phyloP scores from a whole-genome alignment of 2,888 invertebrate genomes.

The Pomacea canaliculata region DNA sequence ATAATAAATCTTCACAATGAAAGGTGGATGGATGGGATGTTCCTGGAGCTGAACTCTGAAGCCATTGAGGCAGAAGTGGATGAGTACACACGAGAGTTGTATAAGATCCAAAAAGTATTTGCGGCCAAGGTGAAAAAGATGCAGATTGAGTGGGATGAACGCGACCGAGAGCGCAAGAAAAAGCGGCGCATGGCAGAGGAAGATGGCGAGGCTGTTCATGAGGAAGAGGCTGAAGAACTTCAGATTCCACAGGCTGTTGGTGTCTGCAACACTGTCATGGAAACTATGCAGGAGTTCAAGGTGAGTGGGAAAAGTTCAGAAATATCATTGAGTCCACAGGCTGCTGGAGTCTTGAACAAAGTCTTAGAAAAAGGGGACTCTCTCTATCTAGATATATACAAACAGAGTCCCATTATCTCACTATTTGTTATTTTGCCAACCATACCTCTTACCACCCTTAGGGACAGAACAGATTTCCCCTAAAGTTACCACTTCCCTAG shows the following conservation, averaged over 20 bases:
- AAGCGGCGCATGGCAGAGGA: conserved; percentile 74
- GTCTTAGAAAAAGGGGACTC: no score
- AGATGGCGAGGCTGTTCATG: conserved; percentile 72
- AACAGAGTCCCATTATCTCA: no score
- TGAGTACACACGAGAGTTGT: conserved; percentile 80
- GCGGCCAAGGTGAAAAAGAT: conserved; percentile 67
- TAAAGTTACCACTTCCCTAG: no score
- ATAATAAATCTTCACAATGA: no score
- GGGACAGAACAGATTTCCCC: no score
- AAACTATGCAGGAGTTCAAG: conserved; percentile 75
- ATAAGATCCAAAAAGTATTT: conserved; percentile 81
- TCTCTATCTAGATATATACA: no score
- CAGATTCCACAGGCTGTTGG: conserved; percentile 73
- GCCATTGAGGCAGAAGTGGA: conserved; percentile 85
- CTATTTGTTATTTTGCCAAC: no score
- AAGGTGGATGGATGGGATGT: conserved; percentile 92
- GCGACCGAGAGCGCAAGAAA: conserved; percentile 65
- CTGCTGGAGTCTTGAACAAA: no score
- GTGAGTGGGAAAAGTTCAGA: conserved; percentile 58
- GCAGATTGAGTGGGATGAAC: conserved; percentile 65
- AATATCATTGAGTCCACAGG: no score
- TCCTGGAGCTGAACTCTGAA: conserved; percentile 85
- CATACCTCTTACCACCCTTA: no score
- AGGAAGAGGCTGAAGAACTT: conserved; percentile 70
- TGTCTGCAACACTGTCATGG: conserved; percentile 64